Conservation (phyloP, 2,113 vertebrate species). For the Sus scrofa region DNA sequence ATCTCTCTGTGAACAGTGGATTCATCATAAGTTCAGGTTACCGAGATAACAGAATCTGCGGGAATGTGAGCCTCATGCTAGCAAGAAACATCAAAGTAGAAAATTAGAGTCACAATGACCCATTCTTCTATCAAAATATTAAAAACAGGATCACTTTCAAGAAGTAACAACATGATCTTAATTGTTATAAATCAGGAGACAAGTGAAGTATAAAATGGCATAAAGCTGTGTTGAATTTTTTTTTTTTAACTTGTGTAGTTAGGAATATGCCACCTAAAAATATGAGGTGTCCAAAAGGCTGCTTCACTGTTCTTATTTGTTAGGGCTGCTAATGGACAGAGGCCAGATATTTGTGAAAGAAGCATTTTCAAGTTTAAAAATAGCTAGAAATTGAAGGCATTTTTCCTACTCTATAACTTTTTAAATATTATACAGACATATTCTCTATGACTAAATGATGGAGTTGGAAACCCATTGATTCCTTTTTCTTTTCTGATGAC, state of each 20-base stretch:
- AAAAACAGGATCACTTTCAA: neutral
- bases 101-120: neutral
- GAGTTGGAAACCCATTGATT: neutral
- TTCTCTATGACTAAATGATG: neutral
- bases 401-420: neutral
- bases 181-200: neutral
- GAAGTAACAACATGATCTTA: neutral
- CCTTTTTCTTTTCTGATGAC: neutral
- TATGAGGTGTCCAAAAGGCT: neutral
- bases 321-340: neutral
- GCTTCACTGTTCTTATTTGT: neutral
- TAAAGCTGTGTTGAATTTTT: neutral
- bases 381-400: neutral
- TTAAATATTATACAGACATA: neutral
- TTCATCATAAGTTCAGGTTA: neutral
- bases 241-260: neutral
- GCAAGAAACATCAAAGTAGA: constrained; percentile 31
- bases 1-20: neutral
- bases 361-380: neutral
- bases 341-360: neutral
- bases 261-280: neutral
- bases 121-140: neutral
- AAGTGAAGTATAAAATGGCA: neutral
- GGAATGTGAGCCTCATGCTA: neutral
- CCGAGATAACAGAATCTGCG: neutral